Evolutionary conservation across 2,888 invertebrate genomes (phyloP).

Genomic region (Morpho achilles): DNA sequence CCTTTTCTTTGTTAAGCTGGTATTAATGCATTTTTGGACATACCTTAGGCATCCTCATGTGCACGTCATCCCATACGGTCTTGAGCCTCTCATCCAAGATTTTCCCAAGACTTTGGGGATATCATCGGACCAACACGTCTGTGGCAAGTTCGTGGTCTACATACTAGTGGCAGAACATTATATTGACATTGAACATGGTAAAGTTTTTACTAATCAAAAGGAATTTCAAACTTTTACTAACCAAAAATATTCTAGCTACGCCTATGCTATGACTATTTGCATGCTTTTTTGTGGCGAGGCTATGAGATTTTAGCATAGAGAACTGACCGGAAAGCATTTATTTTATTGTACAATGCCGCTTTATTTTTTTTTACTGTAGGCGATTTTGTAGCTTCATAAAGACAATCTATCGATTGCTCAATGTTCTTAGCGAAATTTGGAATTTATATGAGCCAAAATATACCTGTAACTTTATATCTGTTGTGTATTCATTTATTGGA

Average conservation of each 20-base stretch:
- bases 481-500: conserved; percentile 27
- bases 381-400: conserved; percentile 44
- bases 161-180: neutral
- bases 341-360: conserved; percentile 40
- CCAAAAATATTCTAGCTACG: conserved; percentile 3
- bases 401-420: conserved; percentile 56
- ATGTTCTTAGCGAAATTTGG: conserved; percentile 38
- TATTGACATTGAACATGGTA: too few relatives aligned
- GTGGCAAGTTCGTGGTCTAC: neutral
- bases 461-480: conserved; percentile 27
- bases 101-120: too few relatives aligned
- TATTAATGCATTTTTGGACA: too few relatives aligned
- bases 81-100: too few relatives aligned
- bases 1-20: too few relatives aligned
- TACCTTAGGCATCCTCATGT: too few relatives aligned
- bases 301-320: conserved; percentile 28
- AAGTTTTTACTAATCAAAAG: too few relatives aligned
- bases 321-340: conserved; percentile 46
- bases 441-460: conserved; percentile 18
- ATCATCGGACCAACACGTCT: too few relatives aligned
- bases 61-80: too few relatives aligned
- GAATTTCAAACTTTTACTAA: too few relatives aligned
- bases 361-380: conserved; percentile 37
- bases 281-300: conserved; percentile 25
- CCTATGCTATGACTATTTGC: neutral